phyloP scores from a whole-genome alignment of 1,140 invertebrate genomes.

The Thaumatotibia leucotreta region DNA sequence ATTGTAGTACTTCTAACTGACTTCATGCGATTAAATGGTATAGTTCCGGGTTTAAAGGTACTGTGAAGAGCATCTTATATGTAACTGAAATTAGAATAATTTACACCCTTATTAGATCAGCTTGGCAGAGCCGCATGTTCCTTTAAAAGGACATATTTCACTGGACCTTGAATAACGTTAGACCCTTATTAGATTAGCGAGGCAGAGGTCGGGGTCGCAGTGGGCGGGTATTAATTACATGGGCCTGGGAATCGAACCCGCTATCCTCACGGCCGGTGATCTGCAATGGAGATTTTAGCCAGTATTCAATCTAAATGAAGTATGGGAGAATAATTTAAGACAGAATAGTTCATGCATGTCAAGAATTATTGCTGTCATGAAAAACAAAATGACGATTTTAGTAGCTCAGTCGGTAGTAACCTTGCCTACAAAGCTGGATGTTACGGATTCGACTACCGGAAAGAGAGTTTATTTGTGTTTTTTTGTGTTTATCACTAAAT shows the following conservation, averaged over 20 bases:
- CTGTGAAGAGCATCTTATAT: neutral
- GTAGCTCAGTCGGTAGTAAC: no score
- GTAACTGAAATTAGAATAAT: neutral
- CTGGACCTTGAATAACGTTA: neutral
- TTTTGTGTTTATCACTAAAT: no score
- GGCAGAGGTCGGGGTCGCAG: constrained; percentile 22
- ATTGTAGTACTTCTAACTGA: no score
- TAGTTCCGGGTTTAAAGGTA: no score
- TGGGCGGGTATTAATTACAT: constrained; percentile 54
- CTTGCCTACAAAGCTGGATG: no score
- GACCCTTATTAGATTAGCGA: neutral
- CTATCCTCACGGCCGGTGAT: neutral
- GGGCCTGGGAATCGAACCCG: constrained; percentile 27
- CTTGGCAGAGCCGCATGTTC: neutral
- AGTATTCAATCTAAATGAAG: neutral
- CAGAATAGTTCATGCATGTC: no score
- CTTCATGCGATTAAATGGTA: no score
- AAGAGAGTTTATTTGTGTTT: no score
- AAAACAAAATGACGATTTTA: no score
- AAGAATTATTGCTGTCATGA: no score
- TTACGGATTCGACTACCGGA: no score
- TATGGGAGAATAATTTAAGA: neutral
- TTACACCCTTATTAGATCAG: neutral
- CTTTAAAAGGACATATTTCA: neutral
- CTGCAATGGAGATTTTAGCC: neutral